Conservation (phyloP, 2,888 invertebrate genomes). For the Dryococelus australis region DNA sequence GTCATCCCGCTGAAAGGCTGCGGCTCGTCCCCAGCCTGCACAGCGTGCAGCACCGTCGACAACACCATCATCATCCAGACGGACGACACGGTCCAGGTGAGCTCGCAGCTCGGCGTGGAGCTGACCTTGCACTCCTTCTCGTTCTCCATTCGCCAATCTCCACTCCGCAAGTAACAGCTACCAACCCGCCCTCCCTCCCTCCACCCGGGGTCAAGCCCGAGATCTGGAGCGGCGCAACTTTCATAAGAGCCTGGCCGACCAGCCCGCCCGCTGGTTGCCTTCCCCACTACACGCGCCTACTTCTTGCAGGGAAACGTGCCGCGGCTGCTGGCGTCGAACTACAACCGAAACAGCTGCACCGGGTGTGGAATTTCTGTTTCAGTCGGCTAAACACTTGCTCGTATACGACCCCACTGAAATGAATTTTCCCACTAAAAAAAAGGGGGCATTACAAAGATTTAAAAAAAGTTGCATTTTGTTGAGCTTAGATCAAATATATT, state of each 20-base stretch:
- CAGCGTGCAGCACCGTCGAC: slow-evolving; percentile 69
- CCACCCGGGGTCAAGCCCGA: no score
- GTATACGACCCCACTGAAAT: no score
- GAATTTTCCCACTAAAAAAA: no score
- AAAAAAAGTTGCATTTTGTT: no score
- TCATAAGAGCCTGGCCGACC: not conserved
- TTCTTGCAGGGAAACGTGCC: not conserved
- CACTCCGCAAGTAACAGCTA: not conserved
- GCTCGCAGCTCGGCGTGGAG: slow-evolving; percentile 34
- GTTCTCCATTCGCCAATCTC: not conserved
- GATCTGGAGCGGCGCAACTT: not conserved
- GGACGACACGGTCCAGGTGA: slow-evolving; percentile 68
- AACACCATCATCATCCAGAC: slow-evolving; percentile 73
- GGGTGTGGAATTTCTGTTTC: no score
- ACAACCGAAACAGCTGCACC: not conserved
- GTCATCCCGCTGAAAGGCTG: slow-evolving; percentile 70
- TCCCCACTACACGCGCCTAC: not conserved
- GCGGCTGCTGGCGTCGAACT: not conserved
- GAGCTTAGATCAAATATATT: no score
- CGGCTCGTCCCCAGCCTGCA: slow-evolving; percentile 68
- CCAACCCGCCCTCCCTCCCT: no score
- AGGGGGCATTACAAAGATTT: no score
- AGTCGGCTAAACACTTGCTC: no score
- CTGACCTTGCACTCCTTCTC: not conserved
- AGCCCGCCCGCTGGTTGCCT: not conserved